Base-by-base conservation (phyloP, 2,888 invertebrate species). In the Pimpla rufipes region DNA sequence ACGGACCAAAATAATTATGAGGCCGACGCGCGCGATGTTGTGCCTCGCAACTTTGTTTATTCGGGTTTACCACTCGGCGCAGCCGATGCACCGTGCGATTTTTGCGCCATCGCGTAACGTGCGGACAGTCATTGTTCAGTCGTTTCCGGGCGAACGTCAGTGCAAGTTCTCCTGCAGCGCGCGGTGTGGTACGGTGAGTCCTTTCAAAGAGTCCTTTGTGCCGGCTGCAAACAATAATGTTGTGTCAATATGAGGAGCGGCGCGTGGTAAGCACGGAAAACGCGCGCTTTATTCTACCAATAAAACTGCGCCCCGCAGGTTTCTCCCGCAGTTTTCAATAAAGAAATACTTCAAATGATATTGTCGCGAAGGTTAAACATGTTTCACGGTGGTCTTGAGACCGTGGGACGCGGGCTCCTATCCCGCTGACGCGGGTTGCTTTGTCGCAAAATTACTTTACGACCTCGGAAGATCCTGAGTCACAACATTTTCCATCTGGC, bases 141-240 rank as follows among this genome's bases (percentile, higher is more conserved):
- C 29, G 18, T 23, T 7, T 47, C n/a, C 52, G 21, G n/a, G 21
- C 18, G 23, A 52, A 52, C 52, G 0, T 16, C 18, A 18, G 45
- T 23, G 57, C 45, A 59, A 6, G 52, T 40, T 29, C n/a, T 59
- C 7, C n/a, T 59, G 5, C 35, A 2, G 45, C 11, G 11, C 16
- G 5, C 35, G 0, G 45, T 13, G 11, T 18, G 21, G 47, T 47
- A 50, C 29, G 29, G n/a, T n/a, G n/a, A 23, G 13, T 70, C 18
- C 23, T 42, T 59, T 71, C 71, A 71, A 71, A 57, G 57, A 18
- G 57, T 16, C 13, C 45, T 74, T 62, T 74, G 47, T 50, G 18
- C 29, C 23, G 11, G 35, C 62, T 7, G 50, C 47, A 37, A 62
- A 59, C 35, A 62, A 62, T 23, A 50, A 62, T 62, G 35, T 62